phyloP scores from a whole-genome alignment of 2,797 vertebrate genomes.

The Myotis pilosus region DNA sequence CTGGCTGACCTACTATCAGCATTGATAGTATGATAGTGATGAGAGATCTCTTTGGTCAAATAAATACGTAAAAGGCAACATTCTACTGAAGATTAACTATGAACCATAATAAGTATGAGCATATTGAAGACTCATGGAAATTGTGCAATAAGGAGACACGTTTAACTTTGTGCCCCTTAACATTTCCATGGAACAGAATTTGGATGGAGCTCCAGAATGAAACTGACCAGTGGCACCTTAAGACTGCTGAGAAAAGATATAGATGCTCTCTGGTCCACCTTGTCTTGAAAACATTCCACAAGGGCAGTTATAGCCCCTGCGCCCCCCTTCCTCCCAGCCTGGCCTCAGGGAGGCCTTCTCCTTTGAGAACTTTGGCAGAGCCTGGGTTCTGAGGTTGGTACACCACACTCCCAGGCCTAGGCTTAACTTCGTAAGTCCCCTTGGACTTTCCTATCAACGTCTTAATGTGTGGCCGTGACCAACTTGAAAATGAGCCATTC shows the following conservation, averaged over 20 bases:
- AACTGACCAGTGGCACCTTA: background rate
- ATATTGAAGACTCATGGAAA: background rate
- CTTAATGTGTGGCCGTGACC: conserved; percentile 60
- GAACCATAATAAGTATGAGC: background rate
- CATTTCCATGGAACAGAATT: background rate
- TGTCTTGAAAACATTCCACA: background rate
- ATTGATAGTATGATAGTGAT: background rate
- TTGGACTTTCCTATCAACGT: conserved; percentile 15
- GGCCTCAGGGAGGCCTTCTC: background rate
- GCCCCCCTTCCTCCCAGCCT: background rate
- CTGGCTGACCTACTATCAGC: background rate
- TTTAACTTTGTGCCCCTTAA: background rate
- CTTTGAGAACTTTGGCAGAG: background rate
- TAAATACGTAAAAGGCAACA: background rate
- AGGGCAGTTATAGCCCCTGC: fast-evolving
- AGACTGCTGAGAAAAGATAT: background rate
- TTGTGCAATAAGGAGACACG: background rate
- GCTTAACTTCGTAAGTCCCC: conserved; percentile 39
- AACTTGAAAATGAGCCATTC: conserved; percentile 60
- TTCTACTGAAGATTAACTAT: conserved; percentile 1
- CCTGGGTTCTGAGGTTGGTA: background rate
- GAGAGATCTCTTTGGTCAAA: background rate
- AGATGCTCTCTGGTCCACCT: background rate
- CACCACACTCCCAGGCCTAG: background rate
- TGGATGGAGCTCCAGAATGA: background rate